Base-by-base conservation (phyloP, 2,797 vertebrate species). In the Schizopygopsis malacanthus region DNA sequence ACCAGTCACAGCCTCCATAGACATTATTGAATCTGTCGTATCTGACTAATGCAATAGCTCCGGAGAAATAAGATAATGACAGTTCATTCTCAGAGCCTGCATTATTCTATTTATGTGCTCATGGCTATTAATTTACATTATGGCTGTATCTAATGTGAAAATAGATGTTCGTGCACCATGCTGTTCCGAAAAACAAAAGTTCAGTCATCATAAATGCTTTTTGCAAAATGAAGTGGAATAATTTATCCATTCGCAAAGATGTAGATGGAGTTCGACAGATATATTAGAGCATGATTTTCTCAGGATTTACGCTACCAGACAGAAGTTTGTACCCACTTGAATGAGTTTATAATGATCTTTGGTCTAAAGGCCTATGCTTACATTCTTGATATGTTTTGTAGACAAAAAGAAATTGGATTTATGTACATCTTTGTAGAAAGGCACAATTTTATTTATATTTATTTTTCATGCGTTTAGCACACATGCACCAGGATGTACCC, bases 111-210 rank as follows among this genome's bases (percentile, higher is more conserved):
- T 59, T 47, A 56, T 61, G 22, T 50, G 67, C 83, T 79, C 52
- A 37, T 61, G 76, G 83, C 39, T 47, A 79, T 79, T 86, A 39
- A 56, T 82, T 82, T 86, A 81, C 82, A 73, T 81, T 72, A 54
- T 82, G 67, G 15, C 37, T 71, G 54, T 65, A 52, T 85, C 80
- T 75, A 79, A 87, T 86, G 81, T 80, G 28, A 78, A 75, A 59
- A 37, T 65, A 61, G 70, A 77, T 82, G 37, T 61, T 33, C 54
- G 16, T 70, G 82, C 87, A 10, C 54, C 45, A 20, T 3, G 39
- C 78, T n/a, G 28, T 65, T 37, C n/a, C 2, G 52, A 28, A 69
- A 76, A 43, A 69, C 84, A 65, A 61, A 45, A 20, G 37, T 61
- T 59, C 41, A 75, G 28, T 50, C 7, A 20, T 86, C 80, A 56